Evolutionary conservation across 2,113 vertebrate genomes (phyloP).

Genomic region (Uropsilus gracilis): DNA sequence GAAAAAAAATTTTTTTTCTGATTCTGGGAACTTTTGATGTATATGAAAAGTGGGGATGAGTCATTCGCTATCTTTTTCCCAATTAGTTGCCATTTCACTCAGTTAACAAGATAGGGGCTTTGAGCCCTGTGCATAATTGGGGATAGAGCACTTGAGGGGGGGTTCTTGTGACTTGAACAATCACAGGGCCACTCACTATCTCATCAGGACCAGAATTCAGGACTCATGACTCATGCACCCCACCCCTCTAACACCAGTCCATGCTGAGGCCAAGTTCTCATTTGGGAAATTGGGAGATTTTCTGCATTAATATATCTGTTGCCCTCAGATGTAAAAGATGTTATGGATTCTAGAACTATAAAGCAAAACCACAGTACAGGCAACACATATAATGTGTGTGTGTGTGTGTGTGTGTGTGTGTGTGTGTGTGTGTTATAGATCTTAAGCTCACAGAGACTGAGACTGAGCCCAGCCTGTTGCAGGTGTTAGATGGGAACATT

Average conservation of each 20-base stretch:
- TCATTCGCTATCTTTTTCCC: background rate
- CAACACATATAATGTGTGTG: background rate
- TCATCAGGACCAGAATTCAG: background rate
- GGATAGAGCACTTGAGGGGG: background rate
- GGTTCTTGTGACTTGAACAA: background rate
- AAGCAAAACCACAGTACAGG: background rate
- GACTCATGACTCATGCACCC: background rate
- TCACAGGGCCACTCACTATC: background rate
- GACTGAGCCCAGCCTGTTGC: background rate
- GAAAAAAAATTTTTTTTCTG: background rate
- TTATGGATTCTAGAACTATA: background rate
- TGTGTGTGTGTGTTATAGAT: background rate
- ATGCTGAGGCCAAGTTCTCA: background rate
- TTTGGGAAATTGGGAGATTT: background rate
- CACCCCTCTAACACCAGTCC: background rate
- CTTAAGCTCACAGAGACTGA: background rate
- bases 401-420: background rate
- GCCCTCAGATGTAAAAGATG: background rate
- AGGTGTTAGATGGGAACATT: background rate
- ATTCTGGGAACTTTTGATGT: no score
- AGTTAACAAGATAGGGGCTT: background rate
- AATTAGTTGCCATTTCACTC: background rate
- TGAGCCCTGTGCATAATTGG: background rate
- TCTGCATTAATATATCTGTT: background rate
- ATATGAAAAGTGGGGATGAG: background rate